Percentiles rank a stretch among this genome's conserved stretches.
These are phyloP conservation scores for Antechinus stuartii DNA, from an alignment of 2,113 vertebrate species.

Conservation along the genomic window DNA sequence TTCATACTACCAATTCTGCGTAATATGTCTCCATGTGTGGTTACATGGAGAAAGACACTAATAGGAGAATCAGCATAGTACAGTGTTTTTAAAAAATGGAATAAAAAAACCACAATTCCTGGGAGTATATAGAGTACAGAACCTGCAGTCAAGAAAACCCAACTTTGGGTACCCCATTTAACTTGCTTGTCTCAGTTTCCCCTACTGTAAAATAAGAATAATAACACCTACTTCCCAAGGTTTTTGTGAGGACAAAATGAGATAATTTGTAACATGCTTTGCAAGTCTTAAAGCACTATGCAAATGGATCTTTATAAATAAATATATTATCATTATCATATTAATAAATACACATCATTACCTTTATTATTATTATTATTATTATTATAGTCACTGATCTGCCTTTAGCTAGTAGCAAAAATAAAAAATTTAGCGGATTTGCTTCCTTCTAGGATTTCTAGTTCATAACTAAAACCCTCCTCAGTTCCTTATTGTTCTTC, in stretches of 20 bases:
- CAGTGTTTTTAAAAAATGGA: not conserved
- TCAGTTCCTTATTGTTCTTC: not conserved
- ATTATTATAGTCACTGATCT: not conserved
- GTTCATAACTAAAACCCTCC: not conserved
- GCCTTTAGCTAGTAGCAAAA: not conserved
- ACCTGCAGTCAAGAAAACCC: not conserved
- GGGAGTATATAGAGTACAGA: not conserved
- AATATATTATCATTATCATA: not conserved
- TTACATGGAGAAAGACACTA: not conserved
- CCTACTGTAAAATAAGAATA: not conserved
- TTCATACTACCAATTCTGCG: not conserved
- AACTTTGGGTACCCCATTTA: not conserved
- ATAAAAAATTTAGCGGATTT: not conserved
- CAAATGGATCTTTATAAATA: not conserved
- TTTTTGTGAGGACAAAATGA: not conserved
- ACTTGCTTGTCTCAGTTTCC: not conserved
- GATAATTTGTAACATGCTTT: not conserved
- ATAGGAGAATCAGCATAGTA: not conserved
- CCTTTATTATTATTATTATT: not conserved
- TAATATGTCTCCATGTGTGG: not conserved
- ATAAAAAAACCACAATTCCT: not conserved
- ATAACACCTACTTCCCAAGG: not conserved
- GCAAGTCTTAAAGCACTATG: not conserved
- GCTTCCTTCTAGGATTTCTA: not conserved
- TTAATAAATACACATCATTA: not conserved